These are phyloP conservation scores for Metopolophium dirhodum DNA, from an alignment of 1,140 invertebrate species.

Conservation along the genomic window DNA sequence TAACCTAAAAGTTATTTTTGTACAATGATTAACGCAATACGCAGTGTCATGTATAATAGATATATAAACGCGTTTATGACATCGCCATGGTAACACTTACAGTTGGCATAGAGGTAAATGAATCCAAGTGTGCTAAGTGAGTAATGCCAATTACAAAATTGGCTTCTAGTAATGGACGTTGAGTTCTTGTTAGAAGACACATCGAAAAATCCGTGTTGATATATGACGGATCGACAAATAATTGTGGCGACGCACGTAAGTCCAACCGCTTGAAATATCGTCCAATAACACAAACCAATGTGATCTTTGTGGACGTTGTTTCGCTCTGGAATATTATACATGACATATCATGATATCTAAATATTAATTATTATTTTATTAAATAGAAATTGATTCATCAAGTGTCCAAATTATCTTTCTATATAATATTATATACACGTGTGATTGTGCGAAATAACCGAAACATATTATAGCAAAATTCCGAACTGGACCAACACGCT, in stretches of 20 bases:
- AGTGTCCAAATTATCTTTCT: too few species aligned
- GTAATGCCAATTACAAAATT: slow-evolving; percentile 51
- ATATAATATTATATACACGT: too few species aligned
- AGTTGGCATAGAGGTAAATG: slow-evolving; percentile 43
- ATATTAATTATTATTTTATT: not conserved
- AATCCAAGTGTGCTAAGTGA: slow-evolving; percentile 21
- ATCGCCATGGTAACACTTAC: not conserved
- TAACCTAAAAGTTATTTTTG: not conserved
- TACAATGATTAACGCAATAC: not conserved
- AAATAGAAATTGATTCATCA: not conserved
- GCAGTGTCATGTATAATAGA: not conserved
- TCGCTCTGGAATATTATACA: not conserved
- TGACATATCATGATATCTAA: not conserved
- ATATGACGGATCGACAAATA: slow-evolving; percentile 26
- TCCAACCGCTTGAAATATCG: slow-evolving; percentile 31
- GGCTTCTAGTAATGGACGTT: not conserved
- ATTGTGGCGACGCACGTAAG: slow-evolving; percentile 10
- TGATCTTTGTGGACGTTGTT: not conserved
- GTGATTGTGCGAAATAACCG: too few species aligned
- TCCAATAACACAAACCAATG: slow-evolving; percentile 29
- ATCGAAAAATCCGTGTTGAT: not conserved
- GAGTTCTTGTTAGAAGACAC: not conserved
- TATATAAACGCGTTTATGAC: not conserved
- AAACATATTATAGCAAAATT: too few species aligned
- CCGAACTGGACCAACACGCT: too few species aligned